Evolutionary conservation across 2,113 vertebrate genomes (phyloP), one percentile per base, ranked within the genome.

Genomic region (Tragelaphus imberbis): DNA sequence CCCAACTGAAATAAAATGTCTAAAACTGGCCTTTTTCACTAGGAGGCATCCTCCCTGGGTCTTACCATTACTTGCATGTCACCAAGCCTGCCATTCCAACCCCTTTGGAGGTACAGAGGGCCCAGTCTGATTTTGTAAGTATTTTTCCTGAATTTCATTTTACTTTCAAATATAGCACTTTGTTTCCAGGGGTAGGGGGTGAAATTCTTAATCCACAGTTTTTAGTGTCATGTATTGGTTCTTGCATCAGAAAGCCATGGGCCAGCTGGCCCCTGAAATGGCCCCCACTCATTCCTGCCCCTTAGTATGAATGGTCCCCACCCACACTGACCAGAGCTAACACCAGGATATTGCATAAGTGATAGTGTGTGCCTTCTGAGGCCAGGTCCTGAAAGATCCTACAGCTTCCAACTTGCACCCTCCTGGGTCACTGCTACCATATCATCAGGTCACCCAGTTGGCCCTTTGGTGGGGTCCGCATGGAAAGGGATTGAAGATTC

Each of bases 11-110:
- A 97, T 94, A n/a, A 95, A 92, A 92, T 82, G 56, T 80, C 65
- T 27, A 68, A 61, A 91, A 79, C 25, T 51, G 97, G 68, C 84
- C 47, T 7, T 14, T 96, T 93, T 0, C 79, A 96, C 68, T 97
- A 99, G 99, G 99, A 96, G 99, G 99, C 84, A 97, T 98, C 93
- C 98, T 99, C 96, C 99, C 99, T 55, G 99, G 99, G 92, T 99
- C 99, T 71, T 99, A 98, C 65, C 92, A 99, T 98, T 99, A 99
- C 95, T 98, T 99, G 91, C 99, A 99, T 33, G 47, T 99, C 56
- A 97, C 98, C 92, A 99, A 99, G 98, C 99, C 99, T 5, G 97
- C 98, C 51, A 81, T 99, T 12, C 95, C 98, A 27, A 9, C 16
- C 44, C 79, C n/a, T 81, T 92, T 98, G 97, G 96, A 98, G 13